Evolutionary conservation across 2,797 vertebrate genomes (phyloP).

Genomic region (Corythornis leucogaster): DNA sequence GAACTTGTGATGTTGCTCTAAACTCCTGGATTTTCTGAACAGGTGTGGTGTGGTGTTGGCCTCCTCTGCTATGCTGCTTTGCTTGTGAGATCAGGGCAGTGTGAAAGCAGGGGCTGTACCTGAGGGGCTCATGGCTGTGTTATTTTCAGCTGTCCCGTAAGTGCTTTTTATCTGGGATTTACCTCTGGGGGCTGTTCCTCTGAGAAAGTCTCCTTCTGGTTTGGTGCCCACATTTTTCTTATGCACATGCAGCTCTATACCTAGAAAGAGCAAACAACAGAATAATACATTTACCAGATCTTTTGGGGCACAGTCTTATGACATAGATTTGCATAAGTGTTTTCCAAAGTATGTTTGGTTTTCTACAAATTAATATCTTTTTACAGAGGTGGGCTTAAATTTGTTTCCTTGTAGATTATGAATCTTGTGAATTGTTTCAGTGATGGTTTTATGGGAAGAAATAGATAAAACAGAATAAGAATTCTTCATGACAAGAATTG

Average conservation of each 20-base stretch:
- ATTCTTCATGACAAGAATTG: neutral
- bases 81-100: neutral
- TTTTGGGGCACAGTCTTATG: neutral
- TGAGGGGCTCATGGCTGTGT: fast-evolving
- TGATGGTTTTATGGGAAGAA: constrained; percentile 39
- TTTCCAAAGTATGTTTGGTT: constrained; percentile 19
- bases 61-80: fast-evolving
- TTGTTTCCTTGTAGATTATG: neutral
- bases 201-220: neutral
- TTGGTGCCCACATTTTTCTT: neutral
- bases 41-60: neutral
- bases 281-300: neutral
- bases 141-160: neutral
- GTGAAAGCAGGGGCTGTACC: neutral
- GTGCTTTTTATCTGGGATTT: neutral
- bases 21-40: neutral
- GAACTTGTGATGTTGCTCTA: neutral
- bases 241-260: neutral
- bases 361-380: constrained; percentile 31
- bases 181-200: neutral
- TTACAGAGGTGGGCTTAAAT: constrained; percentile 16
- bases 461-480: constrained; percentile 25
- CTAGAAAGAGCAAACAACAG: neutral
- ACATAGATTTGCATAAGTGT: neutral
- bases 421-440: constrained; percentile 22